Conservation (phyloP, 2,113 vertebrate genomes). For the Galbula dea region DNA sequence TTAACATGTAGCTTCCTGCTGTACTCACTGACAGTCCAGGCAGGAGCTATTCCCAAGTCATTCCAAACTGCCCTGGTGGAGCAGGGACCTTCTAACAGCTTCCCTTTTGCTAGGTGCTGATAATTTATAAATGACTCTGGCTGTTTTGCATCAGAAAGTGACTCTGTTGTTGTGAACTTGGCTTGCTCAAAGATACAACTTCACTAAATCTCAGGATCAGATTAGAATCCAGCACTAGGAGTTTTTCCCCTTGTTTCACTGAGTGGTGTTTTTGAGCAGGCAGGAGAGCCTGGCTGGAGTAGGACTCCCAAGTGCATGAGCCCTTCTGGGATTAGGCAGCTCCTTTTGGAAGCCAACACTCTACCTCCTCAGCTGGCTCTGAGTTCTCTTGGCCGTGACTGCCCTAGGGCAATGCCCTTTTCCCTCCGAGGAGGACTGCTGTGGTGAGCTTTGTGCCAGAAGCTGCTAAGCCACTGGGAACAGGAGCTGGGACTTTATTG, state of each 20-base stretch:
- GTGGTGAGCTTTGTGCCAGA: rapidly evolving
- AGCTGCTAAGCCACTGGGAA: not conserved
- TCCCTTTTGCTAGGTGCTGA: not conserved
- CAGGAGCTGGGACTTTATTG: rapidly evolving
- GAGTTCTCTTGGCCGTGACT: rapidly evolving
- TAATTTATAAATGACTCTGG: not conserved
- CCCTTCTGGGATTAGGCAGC: not conserved
- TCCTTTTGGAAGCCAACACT: rapidly evolving
- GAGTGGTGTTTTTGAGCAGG: not conserved
- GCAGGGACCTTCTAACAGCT: not conserved
- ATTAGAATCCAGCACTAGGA: not conserved
- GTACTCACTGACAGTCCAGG: rapidly evolving
- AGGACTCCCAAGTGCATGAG: rapidly evolving
- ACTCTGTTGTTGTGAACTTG: not conserved
- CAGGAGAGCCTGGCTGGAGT: rapidly evolving
- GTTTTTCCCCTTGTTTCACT: not conserved
- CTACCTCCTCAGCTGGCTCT: not conserved
- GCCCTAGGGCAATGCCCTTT: rapidly evolving
- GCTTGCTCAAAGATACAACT: not conserved
- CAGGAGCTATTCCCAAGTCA: not conserved
- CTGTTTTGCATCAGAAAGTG: not conserved
- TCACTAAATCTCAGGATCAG: not conserved
- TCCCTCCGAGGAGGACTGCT: rapidly evolving
- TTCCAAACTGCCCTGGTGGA: rapidly evolving
- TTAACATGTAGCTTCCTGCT: not conserved